Conservation (phyloP, 2,797 vertebrate species). For the Sebastolobus altivelis region DNA sequence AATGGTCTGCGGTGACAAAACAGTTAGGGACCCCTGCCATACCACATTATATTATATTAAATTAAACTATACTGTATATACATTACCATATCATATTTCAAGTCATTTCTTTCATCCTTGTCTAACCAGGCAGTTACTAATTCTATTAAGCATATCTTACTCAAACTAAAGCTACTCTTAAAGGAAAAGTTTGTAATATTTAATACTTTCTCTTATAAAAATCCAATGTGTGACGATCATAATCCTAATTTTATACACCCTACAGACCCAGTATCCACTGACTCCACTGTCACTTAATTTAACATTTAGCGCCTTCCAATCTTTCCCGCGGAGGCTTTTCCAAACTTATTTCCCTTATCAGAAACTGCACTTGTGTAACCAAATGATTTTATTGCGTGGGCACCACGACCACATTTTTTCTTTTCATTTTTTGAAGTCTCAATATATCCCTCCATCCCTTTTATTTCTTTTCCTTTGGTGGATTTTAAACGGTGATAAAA, state of each 20-base stretch:
- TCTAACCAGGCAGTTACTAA: conserved; percentile 30
- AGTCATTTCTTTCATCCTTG: conserved; percentile 28
- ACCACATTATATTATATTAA: neutral
- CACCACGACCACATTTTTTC: conserved; percentile 10
- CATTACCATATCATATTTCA: neutral
- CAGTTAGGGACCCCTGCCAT: rapidly evolving
- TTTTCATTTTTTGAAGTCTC: conserved; percentile 43
- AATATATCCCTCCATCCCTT: conserved; percentile 38
- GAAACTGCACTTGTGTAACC: conserved; percentile 58
- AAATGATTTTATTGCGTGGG: conserved; percentile 65
- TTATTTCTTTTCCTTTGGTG: conserved; percentile 60
- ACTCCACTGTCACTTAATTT: conserved; percentile 59
- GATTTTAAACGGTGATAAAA: conserved; percentile 73
- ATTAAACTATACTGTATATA: neutral
- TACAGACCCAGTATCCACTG: conserved; percentile 39
- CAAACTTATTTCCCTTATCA: conserved; percentile 70
- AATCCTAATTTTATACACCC: conserved; percentile 58
- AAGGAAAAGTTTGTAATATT: conserved; percentile 52
- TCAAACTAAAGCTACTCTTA: conserved; percentile 40
- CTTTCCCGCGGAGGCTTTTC: conserved; percentile 48
- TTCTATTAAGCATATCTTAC: conserved; percentile 37
- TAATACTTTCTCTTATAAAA: conserved; percentile 52
- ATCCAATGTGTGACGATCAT: conserved; percentile 51
- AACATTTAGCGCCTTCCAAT: conserved; percentile 58
- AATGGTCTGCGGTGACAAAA: neutral